A percentile compares a stretch with the other conserved stretches of the same genome.
Conservation (phyloP, 2,113 vertebrate genomes). For the Leptobrachium leishanense region DNA sequence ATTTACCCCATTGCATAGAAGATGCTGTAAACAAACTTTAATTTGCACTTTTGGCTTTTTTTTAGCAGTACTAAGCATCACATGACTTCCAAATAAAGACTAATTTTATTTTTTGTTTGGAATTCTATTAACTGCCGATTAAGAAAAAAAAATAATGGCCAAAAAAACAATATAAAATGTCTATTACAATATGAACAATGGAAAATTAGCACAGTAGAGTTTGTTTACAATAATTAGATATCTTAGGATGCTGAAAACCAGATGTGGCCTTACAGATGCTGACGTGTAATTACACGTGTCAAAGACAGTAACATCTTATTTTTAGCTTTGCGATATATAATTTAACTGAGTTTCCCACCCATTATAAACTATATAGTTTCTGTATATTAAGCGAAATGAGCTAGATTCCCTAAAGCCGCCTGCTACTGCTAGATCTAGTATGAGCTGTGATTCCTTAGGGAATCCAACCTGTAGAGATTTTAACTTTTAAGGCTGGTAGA, state of each 20-base stretch:
- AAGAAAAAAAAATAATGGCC: slow-evolving; percentile 17
- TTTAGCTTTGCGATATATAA: slow-evolving; percentile 36
- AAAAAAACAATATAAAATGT: slow-evolving; percentile 6
- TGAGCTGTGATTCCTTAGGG: too few relatives aligned
- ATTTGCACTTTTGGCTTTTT: too few relatives aligned
- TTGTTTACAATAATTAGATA: slow-evolving; percentile 41
- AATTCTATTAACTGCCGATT: background rate
- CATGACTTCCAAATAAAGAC: background rate
- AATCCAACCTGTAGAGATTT: too few relatives aligned
- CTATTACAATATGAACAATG: slow-evolving; percentile 17
- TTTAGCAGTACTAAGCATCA: background rate
- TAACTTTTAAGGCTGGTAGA: too few relatives aligned
- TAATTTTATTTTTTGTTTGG: too few relatives aligned
- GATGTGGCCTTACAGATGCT: slow-evolving; percentile 22
- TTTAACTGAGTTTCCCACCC: slow-evolving; percentile 36
- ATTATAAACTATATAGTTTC: slow-evolving; percentile 15
- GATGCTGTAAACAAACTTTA: too few relatives aligned
- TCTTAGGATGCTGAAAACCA: slow-evolving; percentile 33
- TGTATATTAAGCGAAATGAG: background rate
- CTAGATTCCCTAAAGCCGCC: too few relatives aligned
- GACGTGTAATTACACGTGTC: slow-evolving; percentile 43
- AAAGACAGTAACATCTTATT: slow-evolving; percentile 24
- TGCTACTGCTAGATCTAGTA: too few relatives aligned
- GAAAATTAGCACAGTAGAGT: slow-evolving; percentile 36
- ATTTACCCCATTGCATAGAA: too few relatives aligned